Evolutionary conservation across 2,797 vertebrate genomes (phyloP).

Genomic region (Eulemur albifrons): DNA sequence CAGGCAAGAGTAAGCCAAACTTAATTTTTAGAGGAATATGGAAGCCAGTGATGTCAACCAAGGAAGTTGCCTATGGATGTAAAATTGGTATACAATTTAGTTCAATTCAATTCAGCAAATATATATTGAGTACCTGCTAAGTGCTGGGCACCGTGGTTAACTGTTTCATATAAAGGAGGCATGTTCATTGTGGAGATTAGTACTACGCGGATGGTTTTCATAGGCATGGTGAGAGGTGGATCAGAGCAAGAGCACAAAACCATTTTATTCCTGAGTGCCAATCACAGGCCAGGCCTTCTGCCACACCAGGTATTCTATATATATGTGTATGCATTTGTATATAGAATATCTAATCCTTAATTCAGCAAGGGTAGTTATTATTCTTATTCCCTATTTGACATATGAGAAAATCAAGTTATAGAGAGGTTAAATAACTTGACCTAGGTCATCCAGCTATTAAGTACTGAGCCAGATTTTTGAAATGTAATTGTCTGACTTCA

Average conservation of each 20-base stretch:
- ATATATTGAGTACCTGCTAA: not conserved
- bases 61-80: constrained; percentile 21
- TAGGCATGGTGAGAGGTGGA: not conserved
- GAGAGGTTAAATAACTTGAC: not conserved
- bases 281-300: not conserved
- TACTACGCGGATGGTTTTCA: not conserved
- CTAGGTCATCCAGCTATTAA: not conserved
- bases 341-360: not conserved
- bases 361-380: not conserved
- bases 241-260: not conserved
- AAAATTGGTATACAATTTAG: constrained; percentile 22
- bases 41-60: constrained; percentile 46
- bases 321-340: not conserved
- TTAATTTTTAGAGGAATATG: constrained; percentile 51
- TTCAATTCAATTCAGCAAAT: constrained; percentile 24
- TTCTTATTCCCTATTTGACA: not conserved
- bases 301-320: not conserved
- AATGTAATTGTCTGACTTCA: not conserved
- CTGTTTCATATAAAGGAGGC: not conserved
- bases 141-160: not conserved
- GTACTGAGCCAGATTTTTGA: not conserved
- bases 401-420: not conserved
- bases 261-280: not conserved
- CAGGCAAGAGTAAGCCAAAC: not conserved
- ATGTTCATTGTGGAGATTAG: not conserved